Conservation (phyloP, 2,888 invertebrate genomes). For the Yponomeuta sedellus region DNA sequence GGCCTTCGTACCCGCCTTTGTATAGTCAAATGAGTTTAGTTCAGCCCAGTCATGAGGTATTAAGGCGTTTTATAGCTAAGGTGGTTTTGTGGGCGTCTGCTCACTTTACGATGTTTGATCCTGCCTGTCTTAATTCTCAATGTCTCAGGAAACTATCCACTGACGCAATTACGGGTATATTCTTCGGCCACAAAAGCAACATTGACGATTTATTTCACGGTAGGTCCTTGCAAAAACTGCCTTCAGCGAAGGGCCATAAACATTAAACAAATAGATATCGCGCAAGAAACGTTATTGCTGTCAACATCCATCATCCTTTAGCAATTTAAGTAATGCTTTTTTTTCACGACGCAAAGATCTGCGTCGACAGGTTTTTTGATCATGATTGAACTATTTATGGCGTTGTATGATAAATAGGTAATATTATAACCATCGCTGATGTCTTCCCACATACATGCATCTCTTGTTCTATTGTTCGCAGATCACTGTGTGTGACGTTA, state of each 20-base stretch:
- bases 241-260: conserved; percentile 9
- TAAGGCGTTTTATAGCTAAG: not conserved
- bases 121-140: not conserved
- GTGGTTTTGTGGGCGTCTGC: not conserved
- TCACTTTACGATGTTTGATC: not conserved
- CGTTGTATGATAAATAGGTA: not conserved
- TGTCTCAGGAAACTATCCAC: not conserved
- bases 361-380: conserved; percentile 13
- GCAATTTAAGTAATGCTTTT: conserved; percentile 13
- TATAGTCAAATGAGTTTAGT: conserved; percentile 1
- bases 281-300: conserved; percentile 13
- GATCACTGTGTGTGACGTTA: not conserved
- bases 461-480: conserved; percentile 13
- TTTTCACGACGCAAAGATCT: not conserved
- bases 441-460: conserved; percentile 5
- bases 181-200: not conserved
- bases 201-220: conserved; percentile 12
- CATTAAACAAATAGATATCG: conserved; percentile 13
- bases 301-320: conserved; percentile 15
- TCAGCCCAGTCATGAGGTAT: not conserved
- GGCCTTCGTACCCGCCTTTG: conserved; percentile 8
- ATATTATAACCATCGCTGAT: not conserved
- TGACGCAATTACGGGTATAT: not conserved
- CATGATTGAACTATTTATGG: conserved; percentile 9
- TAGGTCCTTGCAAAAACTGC: not conserved